Percentiles rank a stretch among this genome's conserved stretches.
These are phyloP conservation scores for Leptopterna dolabrata DNA, from an alignment of 2,888 invertebrate species.

Conservation along the genomic window DNA sequence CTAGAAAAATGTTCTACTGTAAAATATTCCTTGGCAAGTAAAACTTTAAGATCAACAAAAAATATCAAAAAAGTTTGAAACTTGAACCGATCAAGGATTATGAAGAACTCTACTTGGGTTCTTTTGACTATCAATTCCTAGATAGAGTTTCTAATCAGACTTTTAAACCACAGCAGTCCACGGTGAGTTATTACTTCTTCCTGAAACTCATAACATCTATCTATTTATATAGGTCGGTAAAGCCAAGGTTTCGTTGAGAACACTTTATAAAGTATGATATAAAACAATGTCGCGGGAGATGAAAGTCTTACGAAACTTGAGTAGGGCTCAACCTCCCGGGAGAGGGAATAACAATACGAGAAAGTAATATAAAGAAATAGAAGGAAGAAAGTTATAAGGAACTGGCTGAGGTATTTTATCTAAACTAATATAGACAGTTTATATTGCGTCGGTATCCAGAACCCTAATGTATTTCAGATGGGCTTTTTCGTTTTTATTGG, in stretches of 20 bases:
- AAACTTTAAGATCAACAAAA: no score
- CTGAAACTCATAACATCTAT: no score
- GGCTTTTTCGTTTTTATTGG: background rate
- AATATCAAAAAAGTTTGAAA: no score
- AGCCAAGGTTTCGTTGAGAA: background rate
- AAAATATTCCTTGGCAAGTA: no score
- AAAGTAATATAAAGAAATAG: background rate
- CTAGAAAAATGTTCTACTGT: no score
- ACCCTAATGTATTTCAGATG: constrained; percentile 7
- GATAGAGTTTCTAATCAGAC: no score
- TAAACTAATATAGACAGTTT: background rate
- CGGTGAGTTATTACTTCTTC: no score
- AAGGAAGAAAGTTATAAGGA: background rate
- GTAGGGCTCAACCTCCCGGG: background rate
- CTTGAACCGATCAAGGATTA: no score
- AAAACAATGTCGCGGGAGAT: background rate
- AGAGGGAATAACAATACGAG: background rate
- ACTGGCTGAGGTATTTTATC: background rate
- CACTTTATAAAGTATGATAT: background rate
- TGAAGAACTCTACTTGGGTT: no score
- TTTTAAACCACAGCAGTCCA: no score
- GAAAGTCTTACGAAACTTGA: background rate
- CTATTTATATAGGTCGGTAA: background rate
- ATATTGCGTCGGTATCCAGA: background rate
- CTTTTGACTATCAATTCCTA: no score